Conservation (phyloP, 2,113 vertebrate species). For the Willisornis vidua region DNA sequence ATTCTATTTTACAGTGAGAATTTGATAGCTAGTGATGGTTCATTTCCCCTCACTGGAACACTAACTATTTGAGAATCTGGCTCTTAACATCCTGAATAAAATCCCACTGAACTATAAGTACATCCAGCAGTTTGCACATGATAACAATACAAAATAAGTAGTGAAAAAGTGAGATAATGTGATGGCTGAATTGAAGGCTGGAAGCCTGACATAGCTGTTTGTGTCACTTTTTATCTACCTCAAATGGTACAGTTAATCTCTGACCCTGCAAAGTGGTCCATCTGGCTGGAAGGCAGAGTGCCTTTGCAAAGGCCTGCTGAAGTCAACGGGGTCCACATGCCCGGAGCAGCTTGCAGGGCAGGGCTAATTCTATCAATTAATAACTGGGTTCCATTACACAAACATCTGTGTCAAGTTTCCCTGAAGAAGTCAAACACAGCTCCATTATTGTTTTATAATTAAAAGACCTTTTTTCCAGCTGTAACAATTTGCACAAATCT, state of each 20-base stretch:
- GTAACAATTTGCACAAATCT: neutral
- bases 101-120: neutral
- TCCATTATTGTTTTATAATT: neutral
- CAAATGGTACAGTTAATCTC: neutral
- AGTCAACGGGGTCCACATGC: neutral
- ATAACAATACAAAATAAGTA: neutral
- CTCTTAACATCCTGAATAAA: neutral
- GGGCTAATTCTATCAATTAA: neutral
- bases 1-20: neutral
- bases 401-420: conserved; percentile 17
- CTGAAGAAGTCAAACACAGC: neutral
- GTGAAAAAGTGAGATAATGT: neutral
- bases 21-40: neutral
- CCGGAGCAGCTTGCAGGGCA: neutral
- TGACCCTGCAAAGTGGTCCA: neutral
- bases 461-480: neutral
- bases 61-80: neutral
- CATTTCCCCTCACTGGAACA: neutral
- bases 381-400: neutral
- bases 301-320: neutral
- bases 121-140: neutral
- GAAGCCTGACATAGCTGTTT: neutral
- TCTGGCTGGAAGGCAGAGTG: neutral
- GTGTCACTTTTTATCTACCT: neutral
- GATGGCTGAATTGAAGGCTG: neutral